These are phyloP conservation scores for Muscidifurax raptorellus DNA, from an alignment of 1,140 invertebrate genomes.

Conservation along the genomic window DNA sequence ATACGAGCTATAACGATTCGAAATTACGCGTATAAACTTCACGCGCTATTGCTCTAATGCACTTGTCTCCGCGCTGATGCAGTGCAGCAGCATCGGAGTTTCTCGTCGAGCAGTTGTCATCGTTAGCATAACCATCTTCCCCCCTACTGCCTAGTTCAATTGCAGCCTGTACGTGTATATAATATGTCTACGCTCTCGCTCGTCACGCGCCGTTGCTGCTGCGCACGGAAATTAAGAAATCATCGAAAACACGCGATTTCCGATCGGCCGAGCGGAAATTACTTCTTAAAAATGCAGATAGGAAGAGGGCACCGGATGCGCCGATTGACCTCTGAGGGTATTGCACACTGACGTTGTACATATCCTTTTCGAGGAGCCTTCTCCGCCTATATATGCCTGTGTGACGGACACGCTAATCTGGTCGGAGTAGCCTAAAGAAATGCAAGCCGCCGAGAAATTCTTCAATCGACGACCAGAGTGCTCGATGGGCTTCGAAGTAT, in stretches of 20 bases:
- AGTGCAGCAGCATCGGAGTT: constrained; percentile 34
- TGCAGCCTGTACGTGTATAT: background rate
- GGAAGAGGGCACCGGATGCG: constrained; percentile 65
- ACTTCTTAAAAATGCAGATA: constrained; percentile 48
- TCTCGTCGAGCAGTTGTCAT: constrained; percentile 33
- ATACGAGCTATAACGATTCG: background rate
- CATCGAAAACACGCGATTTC: constrained; percentile 30
- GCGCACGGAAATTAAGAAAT: constrained; percentile 39
- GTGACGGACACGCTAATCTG: constrained; percentile 32
- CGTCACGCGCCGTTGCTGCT: background rate
- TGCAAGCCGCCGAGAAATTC: background rate
- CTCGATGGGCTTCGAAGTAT: background rate
- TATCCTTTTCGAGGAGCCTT: constrained; percentile 59
- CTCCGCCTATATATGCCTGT: constrained; percentile 4
- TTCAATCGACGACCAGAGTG: background rate
- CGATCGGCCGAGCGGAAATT: constrained; percentile 38
- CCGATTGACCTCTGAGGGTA: constrained; percentile 65
- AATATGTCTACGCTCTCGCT: background rate
- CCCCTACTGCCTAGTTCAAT: background rate
- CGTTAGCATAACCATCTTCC: background rate
- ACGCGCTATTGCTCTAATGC: constrained; percentile 19
- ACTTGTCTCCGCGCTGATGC: constrained; percentile 9
- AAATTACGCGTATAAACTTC: constrained; percentile 33
- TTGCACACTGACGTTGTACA: constrained; percentile 55
- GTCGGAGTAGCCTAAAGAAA: background rate